phyloP scores from a whole-genome alignment of 2,113 vertebrate species.

The Megaceryle torquata region DNA sequence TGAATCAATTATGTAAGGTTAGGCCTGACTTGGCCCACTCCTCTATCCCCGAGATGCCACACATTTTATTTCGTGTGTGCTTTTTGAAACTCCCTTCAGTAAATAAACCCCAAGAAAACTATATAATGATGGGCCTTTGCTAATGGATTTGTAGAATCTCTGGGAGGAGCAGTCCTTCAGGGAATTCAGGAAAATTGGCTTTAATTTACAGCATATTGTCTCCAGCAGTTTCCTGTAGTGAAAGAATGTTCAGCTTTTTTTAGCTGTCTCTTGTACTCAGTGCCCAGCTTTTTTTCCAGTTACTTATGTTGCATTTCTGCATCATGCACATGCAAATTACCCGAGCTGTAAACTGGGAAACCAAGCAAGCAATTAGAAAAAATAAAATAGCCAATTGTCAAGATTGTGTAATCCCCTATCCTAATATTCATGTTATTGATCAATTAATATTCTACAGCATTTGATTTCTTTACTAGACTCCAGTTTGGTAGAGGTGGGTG shows the following conservation, averaged over 20 bases:
- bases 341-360: background rate
- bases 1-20: background rate
- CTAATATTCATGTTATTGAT: background rate
- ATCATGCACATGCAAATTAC: background rate
- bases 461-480: background rate
- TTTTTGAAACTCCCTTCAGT: background rate
- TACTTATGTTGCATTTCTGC: background rate
- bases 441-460: background rate
- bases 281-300: background rate
- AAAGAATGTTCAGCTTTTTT: constrained; percentile 1
- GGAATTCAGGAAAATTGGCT: constrained; percentile 3
- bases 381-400: background rate
- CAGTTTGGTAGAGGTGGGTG: background rate
- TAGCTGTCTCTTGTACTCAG: background rate
- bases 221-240: constrained; percentile 9
- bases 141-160: background rate
- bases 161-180: background rate
- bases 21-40: background rate
- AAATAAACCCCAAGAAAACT: background rate
- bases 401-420: background rate
- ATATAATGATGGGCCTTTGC: background rate
- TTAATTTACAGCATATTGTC: constrained; percentile 19
- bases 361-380: background rate
- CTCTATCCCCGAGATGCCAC: accelerated
- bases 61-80: background rate